Base-by-base conservation (phyloP, 1,140 invertebrate species). In the Proales similis region DNA sequence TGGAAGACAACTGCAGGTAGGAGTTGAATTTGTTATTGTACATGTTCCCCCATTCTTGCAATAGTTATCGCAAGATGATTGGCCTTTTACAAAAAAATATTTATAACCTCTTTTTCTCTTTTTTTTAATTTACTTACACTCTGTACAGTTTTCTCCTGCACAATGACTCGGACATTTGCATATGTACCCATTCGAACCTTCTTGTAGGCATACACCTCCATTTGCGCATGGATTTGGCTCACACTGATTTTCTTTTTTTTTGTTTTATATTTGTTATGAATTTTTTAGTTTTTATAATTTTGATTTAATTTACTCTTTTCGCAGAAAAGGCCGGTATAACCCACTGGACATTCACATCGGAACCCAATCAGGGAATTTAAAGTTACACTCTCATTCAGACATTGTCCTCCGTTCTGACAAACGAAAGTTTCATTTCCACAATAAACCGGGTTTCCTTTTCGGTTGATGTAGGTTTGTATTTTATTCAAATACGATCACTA, bases 271-370 rank as follows among this genome's bases (percentile, higher is more conserved):
- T 6, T 7, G 12, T 11, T 2, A 19, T n/a, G 1, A 0, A 43
- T 32, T n/a, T 17, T 24, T 6, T 42, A 26, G 11, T 9, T 11
- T 45, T n/a, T 46, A 46, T n/a, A 45, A 43, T n/a, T 32, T 36
- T n/a, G n/a, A 36, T 36, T 36, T 36, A 36, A 36, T 22, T 24
- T 60, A 46, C 48, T 95, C 20, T 86, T 66, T 46, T 67, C 67
- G 48, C 68, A 68, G 19, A 68, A 45, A 14, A 24, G 26, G 12
- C 72, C 72, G 60, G 68, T 68, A 47, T 65, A 66, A 38, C 70
- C 71, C 24, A 65, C 62, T 12, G 67, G 65, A 53, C 71, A 74
- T 14, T 46, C 4, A 48, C 71, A 74, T 0, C 88, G 90, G 47
- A 61, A 61, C 4, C 51, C 51, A 11, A 57, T 11, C 19, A 57